Percentiles rank a stretch among this genome's conserved stretches.
Conservation (phyloP, 2,888 invertebrate species). For the Penaeus monodon region DNA sequence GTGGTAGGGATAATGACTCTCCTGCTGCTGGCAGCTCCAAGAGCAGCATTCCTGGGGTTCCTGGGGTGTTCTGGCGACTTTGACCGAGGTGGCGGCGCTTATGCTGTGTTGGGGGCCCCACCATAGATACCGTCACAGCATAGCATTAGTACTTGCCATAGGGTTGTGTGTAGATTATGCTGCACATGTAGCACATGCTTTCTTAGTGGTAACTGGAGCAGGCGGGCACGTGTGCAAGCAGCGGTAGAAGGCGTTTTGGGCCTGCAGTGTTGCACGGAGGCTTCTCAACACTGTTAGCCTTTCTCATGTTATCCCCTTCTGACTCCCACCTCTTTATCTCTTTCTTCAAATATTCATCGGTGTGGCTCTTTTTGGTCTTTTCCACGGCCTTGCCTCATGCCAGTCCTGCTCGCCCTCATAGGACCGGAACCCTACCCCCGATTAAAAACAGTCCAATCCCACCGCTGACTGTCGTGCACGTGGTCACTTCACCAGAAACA, state of each 20-base stretch:
- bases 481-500: too few species aligned
- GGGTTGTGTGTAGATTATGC: conserved; percentile 88
- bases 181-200: conserved; percentile 77
- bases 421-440: conserved; percentile 66
- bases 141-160: conserved; percentile 83
- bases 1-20: conserved; percentile 86
- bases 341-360: conserved; percentile 75
- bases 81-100: conserved; percentile 70
- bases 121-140: conserved; percentile 85
- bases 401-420: conserved; percentile 69
- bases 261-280: conserved; percentile 84
- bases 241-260: conserved; percentile 81
- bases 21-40: conserved; percentile 81
- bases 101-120: conserved; percentile 80
- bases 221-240: conserved; percentile 74
- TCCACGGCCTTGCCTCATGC: conserved; percentile 69
- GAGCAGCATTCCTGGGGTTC: conserved; percentile 84
- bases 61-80: conserved; percentile 75
- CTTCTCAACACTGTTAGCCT: conserved; percentile 81
- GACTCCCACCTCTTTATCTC: conserved; percentile 82
- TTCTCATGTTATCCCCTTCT: conserved; percentile 79
- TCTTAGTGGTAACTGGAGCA: conserved; percentile 76
- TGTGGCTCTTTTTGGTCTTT: conserved; percentile 69
- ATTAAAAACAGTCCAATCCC: too few species aligned
- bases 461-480: too few species aligned